phyloP scores from a whole-genome alignment of 1,140 invertebrate species.

The Ladona fulva region DNA sequence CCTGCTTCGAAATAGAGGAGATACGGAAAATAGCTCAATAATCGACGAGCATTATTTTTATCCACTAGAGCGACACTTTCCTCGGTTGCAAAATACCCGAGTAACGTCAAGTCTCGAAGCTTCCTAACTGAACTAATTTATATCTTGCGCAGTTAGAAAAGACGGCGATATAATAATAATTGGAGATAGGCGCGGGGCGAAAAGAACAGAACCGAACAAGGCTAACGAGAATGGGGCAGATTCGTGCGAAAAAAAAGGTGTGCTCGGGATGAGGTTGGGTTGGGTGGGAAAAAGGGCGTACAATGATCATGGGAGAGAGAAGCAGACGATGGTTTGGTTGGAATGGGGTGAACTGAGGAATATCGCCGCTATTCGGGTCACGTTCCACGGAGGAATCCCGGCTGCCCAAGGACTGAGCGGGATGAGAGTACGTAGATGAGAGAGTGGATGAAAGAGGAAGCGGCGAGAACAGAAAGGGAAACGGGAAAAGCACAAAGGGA shows the following conservation, averaged over 20 bases:
- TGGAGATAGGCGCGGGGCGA: not conserved
- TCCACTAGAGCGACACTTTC: no score
- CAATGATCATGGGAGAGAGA: not conserved
- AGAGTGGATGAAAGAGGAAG: not conserved
- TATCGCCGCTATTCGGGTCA: not conserved
- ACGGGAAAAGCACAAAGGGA: no score
- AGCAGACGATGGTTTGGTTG: not conserved
- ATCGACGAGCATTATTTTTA: no score
- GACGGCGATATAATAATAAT: not conserved
- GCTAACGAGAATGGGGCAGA: not conserved
- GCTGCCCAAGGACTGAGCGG: not conserved
- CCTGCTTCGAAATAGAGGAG: no score
- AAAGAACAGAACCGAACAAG: not conserved
- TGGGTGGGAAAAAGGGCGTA: not conserved
- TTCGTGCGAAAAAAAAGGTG: not conserved
- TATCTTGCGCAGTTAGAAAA: no score
- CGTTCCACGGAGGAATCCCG: not conserved
- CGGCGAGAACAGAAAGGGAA: not conserved
- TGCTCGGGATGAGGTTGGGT: not conserved
- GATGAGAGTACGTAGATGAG: not conserved
- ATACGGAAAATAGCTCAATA: no score
- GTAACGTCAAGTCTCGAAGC: no score
- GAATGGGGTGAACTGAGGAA: not conserved
- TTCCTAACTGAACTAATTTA: no score
- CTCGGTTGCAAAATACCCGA: no score